These are phyloP conservation scores for Rousettus leschenaultii DNA, from an alignment of 2,113 vertebrate genomes.

Conservation along the genomic window DNA sequence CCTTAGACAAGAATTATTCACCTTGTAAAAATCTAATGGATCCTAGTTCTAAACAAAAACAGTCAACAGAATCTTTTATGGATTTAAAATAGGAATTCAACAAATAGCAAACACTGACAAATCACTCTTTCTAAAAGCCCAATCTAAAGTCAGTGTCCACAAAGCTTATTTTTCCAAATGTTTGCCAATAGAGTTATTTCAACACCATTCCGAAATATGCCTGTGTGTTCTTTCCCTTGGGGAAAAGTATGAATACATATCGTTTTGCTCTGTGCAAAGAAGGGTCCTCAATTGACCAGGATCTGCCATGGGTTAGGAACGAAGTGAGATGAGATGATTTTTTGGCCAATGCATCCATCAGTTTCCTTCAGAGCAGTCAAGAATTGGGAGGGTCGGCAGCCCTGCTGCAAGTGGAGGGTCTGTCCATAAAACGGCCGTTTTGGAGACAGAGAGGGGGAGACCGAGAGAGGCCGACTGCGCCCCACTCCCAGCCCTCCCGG, in stretches of 20 bases:
- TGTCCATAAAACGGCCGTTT: not conserved
- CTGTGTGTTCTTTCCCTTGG: not conserved
- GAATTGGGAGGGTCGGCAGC: not conserved
- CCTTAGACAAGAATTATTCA: not conserved
- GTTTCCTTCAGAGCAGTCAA: not conserved
- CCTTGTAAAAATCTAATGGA: not conserved
- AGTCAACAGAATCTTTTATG: not conserved
- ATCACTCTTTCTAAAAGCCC: not conserved
- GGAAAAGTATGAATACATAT: not conserved
- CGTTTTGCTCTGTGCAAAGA: slow-evolving; percentile 12
- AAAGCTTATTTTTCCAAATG: slow-evolving; percentile 13
- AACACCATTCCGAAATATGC: not conserved
- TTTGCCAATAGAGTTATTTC: slow-evolving; percentile 14
- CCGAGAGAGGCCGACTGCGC: not conserved
- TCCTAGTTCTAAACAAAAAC: not conserved
- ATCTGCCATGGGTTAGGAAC: slow-evolving; percentile 53
- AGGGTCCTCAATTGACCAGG: not conserved
- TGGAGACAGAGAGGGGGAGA: not conserved
- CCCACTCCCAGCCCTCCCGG: not conserved
- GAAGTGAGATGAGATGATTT: slow-evolving; percentile 31
- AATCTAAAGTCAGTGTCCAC: not conserved
- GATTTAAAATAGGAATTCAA: not conserved
- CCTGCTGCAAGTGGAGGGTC: slow-evolving; percentile 40
- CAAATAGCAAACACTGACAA: not conserved
- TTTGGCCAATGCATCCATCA: slow-evolving; percentile 40